Percentiles rank a stretch among this genome's conserved stretches.
Evolutionary conservation across 2,113 vertebrate genomes (phyloP).

Genomic region (Onychostoma macrolepis): DNA sequence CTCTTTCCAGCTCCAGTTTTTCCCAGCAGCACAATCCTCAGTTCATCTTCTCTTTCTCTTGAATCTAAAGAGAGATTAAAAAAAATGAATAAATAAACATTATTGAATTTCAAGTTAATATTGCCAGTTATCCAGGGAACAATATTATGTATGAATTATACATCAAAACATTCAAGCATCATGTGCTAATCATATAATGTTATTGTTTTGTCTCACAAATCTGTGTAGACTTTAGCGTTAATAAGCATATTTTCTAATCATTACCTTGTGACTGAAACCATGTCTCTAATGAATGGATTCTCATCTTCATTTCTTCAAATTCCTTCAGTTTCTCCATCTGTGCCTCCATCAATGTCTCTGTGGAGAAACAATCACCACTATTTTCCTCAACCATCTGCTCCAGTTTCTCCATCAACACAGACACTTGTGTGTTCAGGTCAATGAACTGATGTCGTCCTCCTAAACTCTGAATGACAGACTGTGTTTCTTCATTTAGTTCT

Average conservation of each 20-base stretch:
- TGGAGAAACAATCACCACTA: not conserved
- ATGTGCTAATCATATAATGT: not conserved
- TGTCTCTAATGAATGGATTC: not conserved
- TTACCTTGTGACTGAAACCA: not conserved
- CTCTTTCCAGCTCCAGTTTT: conserved; percentile 1
- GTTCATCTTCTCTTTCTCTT: not conserved
- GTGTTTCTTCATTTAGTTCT: not conserved
- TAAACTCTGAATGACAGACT: not conserved
- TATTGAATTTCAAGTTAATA: not conserved
- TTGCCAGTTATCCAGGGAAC: not conserved
- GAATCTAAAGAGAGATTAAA: not conserved
- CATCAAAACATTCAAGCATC: not conserved
- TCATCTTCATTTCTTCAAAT: not conserved
- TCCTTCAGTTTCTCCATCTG: conserved; percentile 6
- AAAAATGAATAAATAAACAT: not conserved
- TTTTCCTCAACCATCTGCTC: not conserved
- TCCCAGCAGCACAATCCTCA: conserved; percentile 17
- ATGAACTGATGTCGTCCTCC: not conserved
- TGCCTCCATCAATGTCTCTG: not conserved
- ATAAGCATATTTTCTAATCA: not conserved
- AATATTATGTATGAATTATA: not conserved
- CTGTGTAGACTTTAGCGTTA: not conserved
- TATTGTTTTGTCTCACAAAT: not conserved
- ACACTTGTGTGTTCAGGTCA: not conserved
- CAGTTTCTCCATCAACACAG: not conserved